A percentile compares a stretch with the other conserved stretches of the same genome.
phyloP scores from a whole-genome alignment of 2,797 vertebrate species.

The Hipposideros larvatus region DNA sequence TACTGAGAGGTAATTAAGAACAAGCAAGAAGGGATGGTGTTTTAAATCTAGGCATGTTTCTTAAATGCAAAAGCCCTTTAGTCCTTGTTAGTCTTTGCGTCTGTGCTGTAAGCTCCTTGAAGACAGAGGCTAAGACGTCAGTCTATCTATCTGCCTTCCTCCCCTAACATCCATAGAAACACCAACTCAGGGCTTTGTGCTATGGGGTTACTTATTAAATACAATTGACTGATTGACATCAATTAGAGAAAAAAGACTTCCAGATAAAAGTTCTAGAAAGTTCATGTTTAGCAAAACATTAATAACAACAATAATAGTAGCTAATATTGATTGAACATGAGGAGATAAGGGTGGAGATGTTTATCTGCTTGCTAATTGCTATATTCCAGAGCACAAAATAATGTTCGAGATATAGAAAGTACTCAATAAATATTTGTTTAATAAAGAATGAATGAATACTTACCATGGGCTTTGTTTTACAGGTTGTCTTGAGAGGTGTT shows the following conservation, averaged over 20 bases:
- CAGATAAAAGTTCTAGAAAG: neutral
- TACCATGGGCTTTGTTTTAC: neutral
- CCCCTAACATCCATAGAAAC: neutral
- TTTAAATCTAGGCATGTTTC: neutral
- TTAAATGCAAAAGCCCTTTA: neutral
- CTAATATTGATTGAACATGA: neutral
- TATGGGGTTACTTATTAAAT: neutral
- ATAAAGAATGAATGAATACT: neutral
- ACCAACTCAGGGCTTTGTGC: neutral
- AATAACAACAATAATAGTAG: neutral
- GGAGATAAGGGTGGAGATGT: neutral
- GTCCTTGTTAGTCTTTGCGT: neutral
- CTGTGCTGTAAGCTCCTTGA: too few species aligned
- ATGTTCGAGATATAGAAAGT: neutral
- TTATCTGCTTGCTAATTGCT: neutral
- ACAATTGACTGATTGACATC: neutral
- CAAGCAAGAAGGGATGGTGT: neutral
- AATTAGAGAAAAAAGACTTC: neutral
- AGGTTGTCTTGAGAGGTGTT: neutral
- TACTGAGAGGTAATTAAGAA: neutral
- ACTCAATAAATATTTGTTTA: slow-evolving; percentile 1
- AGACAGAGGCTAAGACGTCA: neutral
- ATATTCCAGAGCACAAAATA: neutral
- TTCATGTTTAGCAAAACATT: neutral
- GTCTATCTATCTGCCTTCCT: neutral